Evolutionary conservation across 2,888 invertebrate species (phyloP), one percentile per base, ranked within the genome.

Genomic region (Epinotia nisella): DNA sequence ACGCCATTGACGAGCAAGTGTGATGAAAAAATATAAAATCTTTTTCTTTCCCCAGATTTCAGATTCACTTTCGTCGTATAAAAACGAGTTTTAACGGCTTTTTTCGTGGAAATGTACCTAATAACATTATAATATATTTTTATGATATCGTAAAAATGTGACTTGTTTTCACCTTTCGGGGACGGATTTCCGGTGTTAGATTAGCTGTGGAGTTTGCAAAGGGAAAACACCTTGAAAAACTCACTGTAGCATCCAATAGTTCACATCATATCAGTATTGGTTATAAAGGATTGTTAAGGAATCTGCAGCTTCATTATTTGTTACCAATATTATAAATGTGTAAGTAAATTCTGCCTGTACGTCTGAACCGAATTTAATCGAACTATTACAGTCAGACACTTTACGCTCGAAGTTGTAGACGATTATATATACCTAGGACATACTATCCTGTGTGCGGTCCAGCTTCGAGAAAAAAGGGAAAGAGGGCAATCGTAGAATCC

Each of bases 51-150:
- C 70, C 17, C 45, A 58, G 29, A 70, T 58, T 70, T 65, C 71
- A 59, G 51, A 65, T 65, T 71, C 71, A 66, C 71, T 71, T 65
- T 71, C 29, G 11, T 41, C 51, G 65, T 66, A 71, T 71, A 60
- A 71, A 71, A 71, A 51, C 65, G 65, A 60, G 35, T 71, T 66
- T 71, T 71, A 71, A 66, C 51, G 64, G 65, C 65, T 39, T 66
- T 71, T 71, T 64, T 66, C 64, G 65, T 5, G 65, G 61, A 73
- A 58, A 70, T 60, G 61, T 66, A 74, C 29, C n/a, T n/a, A n/a
- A n/a, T 35, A 61, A 69, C 70, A 67, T 74, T 62, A 70, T 71
- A 74, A 74, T 74, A 66, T 68, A 13, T 71, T 74, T 74, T 74
- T 74, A 74, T 51, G 74, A 62, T 61, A 21, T 56, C 74, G 61